Conservation (phyloP, 2,888 invertebrate genomes). For the Agelastica alni region DNA sequence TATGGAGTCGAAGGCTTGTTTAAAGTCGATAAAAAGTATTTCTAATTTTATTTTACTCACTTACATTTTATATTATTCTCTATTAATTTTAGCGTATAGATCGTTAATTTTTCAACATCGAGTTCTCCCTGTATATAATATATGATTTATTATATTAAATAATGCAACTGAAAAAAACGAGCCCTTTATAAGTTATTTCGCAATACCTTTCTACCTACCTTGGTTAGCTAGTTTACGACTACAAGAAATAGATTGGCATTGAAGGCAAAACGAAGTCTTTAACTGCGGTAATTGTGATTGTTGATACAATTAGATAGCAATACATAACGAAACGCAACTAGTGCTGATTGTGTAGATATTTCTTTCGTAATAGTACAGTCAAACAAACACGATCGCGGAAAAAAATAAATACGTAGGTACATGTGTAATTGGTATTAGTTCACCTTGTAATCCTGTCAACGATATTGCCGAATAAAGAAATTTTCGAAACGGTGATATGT, state of each 20-base stretch:
- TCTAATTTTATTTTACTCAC: too few relatives aligned
- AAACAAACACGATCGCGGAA: constrained; percentile 12
- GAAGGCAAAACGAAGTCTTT: constrained; percentile 42
- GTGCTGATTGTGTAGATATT: constrained; percentile 39
- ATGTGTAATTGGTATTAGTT: constrained; percentile 22
- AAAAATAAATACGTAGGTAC: constrained; percentile 12
- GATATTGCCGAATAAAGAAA: constrained; percentile 2
- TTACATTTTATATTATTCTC: too few relatives aligned
- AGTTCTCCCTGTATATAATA: too few relatives aligned
- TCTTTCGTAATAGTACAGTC: constrained; percentile 26
- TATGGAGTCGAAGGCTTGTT: too few relatives aligned
- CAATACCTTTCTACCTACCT: constrained; percentile 24
- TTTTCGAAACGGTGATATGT: constrained; percentile 5
- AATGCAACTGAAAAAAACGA: constrained; percentile 2
- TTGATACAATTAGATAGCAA: constrained; percentile 54
- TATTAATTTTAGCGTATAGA: too few relatives aligned
- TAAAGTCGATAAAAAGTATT: too few relatives aligned
- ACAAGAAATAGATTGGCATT: constrained; percentile 50
- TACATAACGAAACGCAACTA: constrained; percentile 40
- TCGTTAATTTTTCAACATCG: too few relatives aligned
- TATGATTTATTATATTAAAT: background rate
- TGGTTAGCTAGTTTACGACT: constrained; percentile 43
- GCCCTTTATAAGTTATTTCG: constrained; percentile 14
- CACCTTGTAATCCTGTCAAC: constrained; percentile 16
- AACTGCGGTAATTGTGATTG: constrained; percentile 48